Evolutionary conservation across 2,797 vertebrate genomes (phyloP).

Genomic region (Novumbra hubbsi): DNA sequence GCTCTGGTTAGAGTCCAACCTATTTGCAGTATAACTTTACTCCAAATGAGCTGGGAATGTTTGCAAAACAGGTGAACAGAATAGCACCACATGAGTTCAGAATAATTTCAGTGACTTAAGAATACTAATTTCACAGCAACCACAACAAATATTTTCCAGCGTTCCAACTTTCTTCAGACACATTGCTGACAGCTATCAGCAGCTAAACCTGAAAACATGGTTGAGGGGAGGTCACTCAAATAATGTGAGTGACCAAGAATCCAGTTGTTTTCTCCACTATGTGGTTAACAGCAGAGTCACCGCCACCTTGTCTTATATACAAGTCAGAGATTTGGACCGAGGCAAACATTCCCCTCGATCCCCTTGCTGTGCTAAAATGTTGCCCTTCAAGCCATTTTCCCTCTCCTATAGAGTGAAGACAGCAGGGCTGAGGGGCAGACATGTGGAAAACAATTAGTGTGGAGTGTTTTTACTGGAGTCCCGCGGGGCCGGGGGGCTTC

Average conservation of each 20-base stretch:
- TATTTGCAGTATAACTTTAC: background rate
- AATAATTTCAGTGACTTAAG: background rate
- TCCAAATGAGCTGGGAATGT: too few relatives aligned
- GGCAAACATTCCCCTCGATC: background rate
- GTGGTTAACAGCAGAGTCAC: background rate
- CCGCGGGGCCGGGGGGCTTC: background rate
- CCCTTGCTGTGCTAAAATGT: background rate
- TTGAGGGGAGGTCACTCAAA: background rate
- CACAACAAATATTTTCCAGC: background rate
- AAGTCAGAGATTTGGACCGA: background rate
- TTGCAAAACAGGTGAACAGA: background rate
- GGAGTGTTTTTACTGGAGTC: conserved; percentile 19
- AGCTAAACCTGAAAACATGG: background rate
- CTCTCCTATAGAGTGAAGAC: background rate
- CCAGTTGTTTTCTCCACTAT: background rate
- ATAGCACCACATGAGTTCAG: background rate
- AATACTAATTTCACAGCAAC: background rate
- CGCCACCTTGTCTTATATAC: background rate
- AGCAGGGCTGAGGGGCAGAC: conserved; percentile 16
- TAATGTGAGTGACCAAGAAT: background rate
- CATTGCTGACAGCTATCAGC: background rate
- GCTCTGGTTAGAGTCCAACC: background rate
- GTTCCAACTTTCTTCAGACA: background rate
- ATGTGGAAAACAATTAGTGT: conserved; percentile 23
- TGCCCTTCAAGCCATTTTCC: background rate